These are phyloP conservation scores for Plectus sambesii DNA, from an alignment of 1,140 invertebrate genomes.

Conservation along the genomic window DNA sequence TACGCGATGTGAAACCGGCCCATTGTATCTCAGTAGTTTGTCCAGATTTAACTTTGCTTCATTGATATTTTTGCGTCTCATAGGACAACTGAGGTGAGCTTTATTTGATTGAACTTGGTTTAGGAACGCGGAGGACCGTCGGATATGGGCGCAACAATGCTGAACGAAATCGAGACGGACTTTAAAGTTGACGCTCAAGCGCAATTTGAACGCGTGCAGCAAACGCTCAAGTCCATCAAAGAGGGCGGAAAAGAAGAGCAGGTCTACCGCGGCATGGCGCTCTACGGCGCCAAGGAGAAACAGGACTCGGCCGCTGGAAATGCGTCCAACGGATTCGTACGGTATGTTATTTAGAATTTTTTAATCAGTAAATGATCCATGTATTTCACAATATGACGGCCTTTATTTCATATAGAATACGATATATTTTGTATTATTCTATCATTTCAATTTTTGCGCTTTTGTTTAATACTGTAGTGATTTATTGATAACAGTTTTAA, in stretches of 20 bases:
- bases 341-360: conserved; percentile 10
- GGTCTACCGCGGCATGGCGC: conserved; percentile 83
- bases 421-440: no score
- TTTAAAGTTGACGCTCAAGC: conserved; percentile 79
- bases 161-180: conserved; percentile 81
- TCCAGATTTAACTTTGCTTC: no score
- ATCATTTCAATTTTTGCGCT: not conserved
- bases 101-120: no score
- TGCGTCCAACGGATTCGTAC: conserved; percentile 48
- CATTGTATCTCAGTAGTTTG: no score
- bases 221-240: conserved; percentile 60
- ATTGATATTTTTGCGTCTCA: no score
- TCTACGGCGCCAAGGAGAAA: conserved; percentile 88
- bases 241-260: conserved; percentile 56
- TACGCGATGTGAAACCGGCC: no score
- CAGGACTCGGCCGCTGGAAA: conserved; percentile 66
- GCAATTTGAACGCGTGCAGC: conserved; percentile 77
- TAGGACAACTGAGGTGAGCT: no score
- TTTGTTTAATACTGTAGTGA: not conserved
- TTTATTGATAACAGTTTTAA: not conserved
- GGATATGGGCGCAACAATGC: conserved; percentile 75
- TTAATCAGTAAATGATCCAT: conserved; percentile 48
- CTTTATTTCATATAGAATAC: no score
- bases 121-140: conserved; percentile 56
- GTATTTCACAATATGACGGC: conserved; percentile 58